Percentiles rank a stretch among this genome's conserved stretches.
These are phyloP conservation scores for Chrysaora quinquecirrha DNA, from an alignment of 30 jellyfish, hydroid and myxozoan genomes.

Conservation along the genomic window DNA sequence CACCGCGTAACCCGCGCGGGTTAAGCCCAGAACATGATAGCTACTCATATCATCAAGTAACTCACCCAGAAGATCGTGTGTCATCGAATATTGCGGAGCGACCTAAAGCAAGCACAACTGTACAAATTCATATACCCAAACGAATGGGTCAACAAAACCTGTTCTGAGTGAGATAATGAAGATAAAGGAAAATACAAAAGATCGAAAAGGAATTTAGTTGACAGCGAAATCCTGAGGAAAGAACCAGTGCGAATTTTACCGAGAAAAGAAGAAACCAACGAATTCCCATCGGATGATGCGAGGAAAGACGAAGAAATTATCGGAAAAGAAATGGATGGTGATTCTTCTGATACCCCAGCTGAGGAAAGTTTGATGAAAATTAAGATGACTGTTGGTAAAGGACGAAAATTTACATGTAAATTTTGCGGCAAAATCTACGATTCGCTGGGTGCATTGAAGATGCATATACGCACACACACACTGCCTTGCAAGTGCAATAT, in stretches of 20 bases:
- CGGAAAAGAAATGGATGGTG: not conserved
- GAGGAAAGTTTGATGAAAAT: not conserved
- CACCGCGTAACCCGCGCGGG: not conserved
- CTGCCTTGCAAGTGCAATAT: slow-evolving; percentile 97
- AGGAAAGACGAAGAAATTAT: not conserved
- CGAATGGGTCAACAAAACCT: not conserved
- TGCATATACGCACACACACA: slow-evolving; percentile 99
- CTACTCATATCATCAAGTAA: not conserved
- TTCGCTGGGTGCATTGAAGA: slow-evolving; percentile 96
- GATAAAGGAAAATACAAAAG: not conserved
- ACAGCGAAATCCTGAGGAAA: not conserved
- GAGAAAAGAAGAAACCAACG: not conserved
- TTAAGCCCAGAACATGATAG: not conserved
- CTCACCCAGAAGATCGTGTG: not conserved
- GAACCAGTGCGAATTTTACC: not conserved
- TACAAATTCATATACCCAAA: not conserved
- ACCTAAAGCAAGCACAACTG: too few species aligned
- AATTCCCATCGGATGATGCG: not conserved
- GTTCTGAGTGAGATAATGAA: not conserved
- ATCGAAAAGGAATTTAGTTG: not conserved
- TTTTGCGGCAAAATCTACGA: slow-evolving; percentile 92
- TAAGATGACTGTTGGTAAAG: not conserved
- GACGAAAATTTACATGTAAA: slow-evolving; percentile 86
- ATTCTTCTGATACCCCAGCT: not conserved
- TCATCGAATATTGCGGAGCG: not conserved